phyloP scores from a whole-genome alignment of 2,888 invertebrate genomes.

The Abrostola tripartita region DNA sequence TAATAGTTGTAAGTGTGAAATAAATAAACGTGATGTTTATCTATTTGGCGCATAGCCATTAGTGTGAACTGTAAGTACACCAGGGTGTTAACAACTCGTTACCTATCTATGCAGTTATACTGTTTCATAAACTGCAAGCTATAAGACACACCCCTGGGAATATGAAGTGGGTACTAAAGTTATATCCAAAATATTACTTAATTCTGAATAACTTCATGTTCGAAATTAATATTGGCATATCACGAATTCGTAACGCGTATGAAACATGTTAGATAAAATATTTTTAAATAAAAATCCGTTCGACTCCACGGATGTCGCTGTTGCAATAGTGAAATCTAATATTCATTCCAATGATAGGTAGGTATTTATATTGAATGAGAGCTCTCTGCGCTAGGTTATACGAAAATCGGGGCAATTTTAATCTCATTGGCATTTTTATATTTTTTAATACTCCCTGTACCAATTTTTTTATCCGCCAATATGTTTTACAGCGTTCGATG shows the following conservation, averaged over 20 bases:
- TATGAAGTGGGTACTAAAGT: too few species aligned
- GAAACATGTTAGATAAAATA: conserved; percentile 8
- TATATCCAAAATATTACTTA: too few species aligned
- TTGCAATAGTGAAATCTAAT: conserved; percentile 79
- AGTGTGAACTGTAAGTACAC: conserved; percentile 3
- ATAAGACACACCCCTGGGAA: too few species aligned
- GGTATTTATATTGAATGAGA: conserved; percentile 76
- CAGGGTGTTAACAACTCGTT: conserved; percentile 6
- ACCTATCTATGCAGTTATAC: not conserved
- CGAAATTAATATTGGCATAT: too few species aligned
- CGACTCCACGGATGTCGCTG: conserved; percentile 65
- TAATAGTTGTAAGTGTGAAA: too few species aligned
- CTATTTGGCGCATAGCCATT: not conserved
- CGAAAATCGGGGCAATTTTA: conserved; percentile 66
- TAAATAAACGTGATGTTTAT: too few species aligned
- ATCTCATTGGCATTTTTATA: conserved; percentile 61
- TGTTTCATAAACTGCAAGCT: not conserved
- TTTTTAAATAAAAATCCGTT: conserved; percentile 23
- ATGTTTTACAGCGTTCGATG: too few species aligned
- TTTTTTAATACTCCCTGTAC: conserved; percentile 43
- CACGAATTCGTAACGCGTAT: not conserved
- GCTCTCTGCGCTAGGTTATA: conserved; percentile 61
- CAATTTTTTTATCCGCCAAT: not conserved
- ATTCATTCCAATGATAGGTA: conserved; percentile 79
- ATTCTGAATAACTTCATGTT: too few species aligned